Evolutionary conservation across 2,797 vertebrate genomes (phyloP).

Genomic region (Chelmon rostratus): DNA sequence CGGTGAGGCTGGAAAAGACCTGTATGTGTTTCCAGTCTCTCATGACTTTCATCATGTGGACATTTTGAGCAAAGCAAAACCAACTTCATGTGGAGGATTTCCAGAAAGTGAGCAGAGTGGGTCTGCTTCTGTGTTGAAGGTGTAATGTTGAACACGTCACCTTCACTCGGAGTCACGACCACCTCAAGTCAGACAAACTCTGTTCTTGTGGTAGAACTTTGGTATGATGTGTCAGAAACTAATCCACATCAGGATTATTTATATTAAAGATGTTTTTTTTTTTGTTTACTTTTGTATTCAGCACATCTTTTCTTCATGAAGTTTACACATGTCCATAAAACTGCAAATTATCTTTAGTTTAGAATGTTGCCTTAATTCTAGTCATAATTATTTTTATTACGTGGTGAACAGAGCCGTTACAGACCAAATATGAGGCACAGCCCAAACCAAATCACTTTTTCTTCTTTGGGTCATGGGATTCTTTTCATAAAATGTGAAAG

Average conservation of each 20-base stretch:
- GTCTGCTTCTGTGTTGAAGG: background rate
- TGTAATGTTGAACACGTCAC: background rate
- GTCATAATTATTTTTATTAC: background rate
- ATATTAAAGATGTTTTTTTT: slow-evolving; percentile 53
- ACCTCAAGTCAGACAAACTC: background rate
- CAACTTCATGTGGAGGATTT: slow-evolving; percentile 9
- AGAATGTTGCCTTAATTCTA: background rate
- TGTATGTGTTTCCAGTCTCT: slow-evolving; percentile 8
- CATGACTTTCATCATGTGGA: background rate
- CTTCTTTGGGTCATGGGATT: background rate
- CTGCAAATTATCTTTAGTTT: background rate
- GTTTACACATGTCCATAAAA: background rate
- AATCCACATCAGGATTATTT: slow-evolving; percentile 40
- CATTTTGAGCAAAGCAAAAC: slow-evolving; percentile 7
- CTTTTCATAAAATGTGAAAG: too few species aligned
- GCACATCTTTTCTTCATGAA: background rate
- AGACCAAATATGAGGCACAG: too few species aligned
- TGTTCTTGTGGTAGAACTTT: slow-evolving; percentile 25
- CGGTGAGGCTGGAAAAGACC: background rate
- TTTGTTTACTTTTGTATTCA: slow-evolving; percentile 4
- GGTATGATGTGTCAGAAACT: background rate
- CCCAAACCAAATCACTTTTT: background rate
- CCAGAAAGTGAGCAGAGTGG: background rate
- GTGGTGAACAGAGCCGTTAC: background rate
- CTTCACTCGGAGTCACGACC: background rate